These are phyloP conservation scores for Crotophaga sulcirostris DNA, from an alignment of 2,113 vertebrate species.

Conservation along the genomic window DNA sequence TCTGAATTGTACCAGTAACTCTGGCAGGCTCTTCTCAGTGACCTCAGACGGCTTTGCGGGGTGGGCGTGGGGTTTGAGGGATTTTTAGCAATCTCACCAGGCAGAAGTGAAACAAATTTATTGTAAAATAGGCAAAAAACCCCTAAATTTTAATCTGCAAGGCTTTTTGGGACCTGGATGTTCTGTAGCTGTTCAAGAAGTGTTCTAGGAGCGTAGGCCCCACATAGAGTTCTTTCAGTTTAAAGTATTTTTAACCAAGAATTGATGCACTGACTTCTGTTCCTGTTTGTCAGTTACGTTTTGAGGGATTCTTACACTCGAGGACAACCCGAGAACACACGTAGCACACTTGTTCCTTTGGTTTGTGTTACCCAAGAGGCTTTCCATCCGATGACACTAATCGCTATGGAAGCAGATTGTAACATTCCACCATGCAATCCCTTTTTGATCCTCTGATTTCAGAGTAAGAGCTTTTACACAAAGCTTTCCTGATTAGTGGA, in stretches of 20 bases:
- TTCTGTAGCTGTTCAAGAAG: constrained; percentile 23
- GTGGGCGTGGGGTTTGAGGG: constrained; percentile 35
- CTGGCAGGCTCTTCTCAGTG: constrained; percentile 62
- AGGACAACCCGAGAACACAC: constrained; percentile 50
- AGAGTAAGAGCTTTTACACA: constrained; percentile 56
- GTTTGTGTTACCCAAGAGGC: constrained; percentile 66
- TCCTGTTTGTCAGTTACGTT: neutral
- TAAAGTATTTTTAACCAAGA: constrained; percentile 37
- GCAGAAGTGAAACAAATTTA: constrained; percentile 24
- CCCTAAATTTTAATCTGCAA: constrained; percentile 17
- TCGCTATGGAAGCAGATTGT: constrained; percentile 67
- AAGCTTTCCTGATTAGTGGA: constrained; percentile 66
- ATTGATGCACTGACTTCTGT: constrained; percentile 57
- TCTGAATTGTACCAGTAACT: constrained; percentile 61
- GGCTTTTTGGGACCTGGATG: constrained; percentile 52
- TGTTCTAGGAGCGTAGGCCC: constrained; percentile 19
- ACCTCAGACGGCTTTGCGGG: constrained; percentile 15
- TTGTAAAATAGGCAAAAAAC: constrained; percentile 34
- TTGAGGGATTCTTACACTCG: constrained; percentile 60
- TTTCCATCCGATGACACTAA: constrained; percentile 46
- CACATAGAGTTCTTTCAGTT: neutral
- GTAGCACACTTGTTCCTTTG: constrained; percentile 62
- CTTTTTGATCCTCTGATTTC: constrained; percentile 65
- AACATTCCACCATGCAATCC: constrained; percentile 62
- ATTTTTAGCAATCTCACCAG: constrained; percentile 40